Base-by-base conservation (phyloP, 64 coral and sea anemone genomes). In the Acropora yongei region DNA sequence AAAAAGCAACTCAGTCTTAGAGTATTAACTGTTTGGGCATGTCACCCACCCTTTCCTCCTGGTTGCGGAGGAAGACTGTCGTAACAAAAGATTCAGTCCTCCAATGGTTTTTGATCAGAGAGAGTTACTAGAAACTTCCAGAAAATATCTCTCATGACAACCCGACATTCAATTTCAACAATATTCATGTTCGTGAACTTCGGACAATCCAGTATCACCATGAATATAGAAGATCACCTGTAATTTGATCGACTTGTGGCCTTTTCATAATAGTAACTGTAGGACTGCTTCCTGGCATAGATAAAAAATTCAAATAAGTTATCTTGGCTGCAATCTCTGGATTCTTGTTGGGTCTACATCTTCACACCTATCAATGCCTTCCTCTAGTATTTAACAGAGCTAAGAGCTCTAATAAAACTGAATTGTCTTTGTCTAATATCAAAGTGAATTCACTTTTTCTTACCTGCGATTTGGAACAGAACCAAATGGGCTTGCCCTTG, bases 401-500 rank as follows among this genome's bases (percentile, higher is more conserved):
- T 30, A 30, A 30, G 30, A 30, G 30, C 30, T 30, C 30, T 30
- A 30, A 30, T 30, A 30, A 30, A 30, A 30, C 30, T 30, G 30
- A 30, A 30, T 30, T 30, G 30, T 30, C 30, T 30, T 30, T 30
- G 30, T 30, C 30, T 30, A 30, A 30, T 30, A 30, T 30, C 51
- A 55, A 55, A 55, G 16, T 14, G 13, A 63, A 63, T 13, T 10
- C 0, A 63, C 13, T 11, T 63, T 55, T 7, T 9, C 11, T 41
- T 14, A 85, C 82, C 65, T 47, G 82, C 72, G 61, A 8, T 14
- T 65, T 85, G 82, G 82, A 8, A 85, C 82, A 46, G 82, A 71
- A 85, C 91, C 91, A 93, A 93, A 93, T 42, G 91, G 91, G 49
- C 41, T 93, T 79, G 44, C 74, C 18, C 16, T 39, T 42, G 91